Conservation (phyloP, 2,888 invertebrate genomes). For the Phrixothrix hirtus region DNA sequence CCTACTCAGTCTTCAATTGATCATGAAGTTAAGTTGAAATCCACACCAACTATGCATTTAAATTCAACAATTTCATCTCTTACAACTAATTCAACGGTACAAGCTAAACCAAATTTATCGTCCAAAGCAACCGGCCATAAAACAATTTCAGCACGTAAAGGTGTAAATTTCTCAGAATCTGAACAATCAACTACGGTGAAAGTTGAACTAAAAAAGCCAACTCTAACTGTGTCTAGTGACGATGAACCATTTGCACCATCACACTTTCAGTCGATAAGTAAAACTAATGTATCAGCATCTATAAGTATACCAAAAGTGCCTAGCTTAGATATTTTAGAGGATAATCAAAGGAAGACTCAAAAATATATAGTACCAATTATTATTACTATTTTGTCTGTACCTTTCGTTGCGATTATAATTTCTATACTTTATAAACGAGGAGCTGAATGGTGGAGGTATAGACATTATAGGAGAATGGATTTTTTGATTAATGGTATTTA, state of each 20-base stretch:
- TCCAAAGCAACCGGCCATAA: not conserved
- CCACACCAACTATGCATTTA: too few species aligned
- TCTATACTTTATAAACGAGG: conserved; percentile 70
- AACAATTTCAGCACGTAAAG: not conserved
- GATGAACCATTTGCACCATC: conserved; percentile 43
- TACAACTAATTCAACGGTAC: not conserved
- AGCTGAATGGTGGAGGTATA: conserved; percentile 82
- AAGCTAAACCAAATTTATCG: not conserved
- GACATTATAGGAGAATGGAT: conserved; percentile 87
- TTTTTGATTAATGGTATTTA: conserved; percentile 89
- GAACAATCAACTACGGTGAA: not conserved
- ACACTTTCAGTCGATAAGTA: conserved; percentile 17
- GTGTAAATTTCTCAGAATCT: not conserved
- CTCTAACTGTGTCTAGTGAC: conserved; percentile 56
- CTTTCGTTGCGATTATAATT: conserved; percentile 70
- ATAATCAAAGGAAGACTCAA: conserved; percentile 47
- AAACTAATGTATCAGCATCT: conserved; percentile 16
- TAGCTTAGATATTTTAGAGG: conserved; percentile 32
- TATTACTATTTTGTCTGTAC: conserved; percentile 73
- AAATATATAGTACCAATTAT: conserved; percentile 77
- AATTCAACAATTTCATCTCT: not conserved
- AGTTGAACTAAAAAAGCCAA: conserved; percentile 58
- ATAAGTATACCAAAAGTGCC: conserved; percentile 31
- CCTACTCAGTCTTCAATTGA: too few species aligned
- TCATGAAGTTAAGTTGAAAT: too few species aligned